These are phyloP conservation scores for Channa argus DNA, from an alignment of 2,113 vertebrate species.

Conservation along the genomic window DNA sequence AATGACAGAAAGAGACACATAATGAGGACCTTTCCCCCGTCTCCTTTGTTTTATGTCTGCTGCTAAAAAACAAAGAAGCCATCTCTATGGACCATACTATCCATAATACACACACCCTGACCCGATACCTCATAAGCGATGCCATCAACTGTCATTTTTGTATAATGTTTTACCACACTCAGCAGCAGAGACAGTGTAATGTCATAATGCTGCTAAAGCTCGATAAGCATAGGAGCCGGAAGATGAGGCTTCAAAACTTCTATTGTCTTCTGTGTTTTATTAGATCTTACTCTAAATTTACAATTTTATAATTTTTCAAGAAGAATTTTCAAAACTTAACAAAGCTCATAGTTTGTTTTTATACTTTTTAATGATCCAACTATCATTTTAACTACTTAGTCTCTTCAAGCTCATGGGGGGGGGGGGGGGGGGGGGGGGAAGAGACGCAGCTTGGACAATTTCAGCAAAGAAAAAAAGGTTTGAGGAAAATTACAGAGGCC, in stretches of 20 bases:
- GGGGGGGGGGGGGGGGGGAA: no score
- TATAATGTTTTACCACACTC: conserved; percentile 34
- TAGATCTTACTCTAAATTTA: no score
- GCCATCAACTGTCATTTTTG: conserved; percentile 54
- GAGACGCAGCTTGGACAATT: no score
- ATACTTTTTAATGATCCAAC: no score
- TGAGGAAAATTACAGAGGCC: no score
- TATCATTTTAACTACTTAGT: no score
- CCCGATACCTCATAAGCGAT: conserved; percentile 42
- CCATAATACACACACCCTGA: conserved; percentile 37
- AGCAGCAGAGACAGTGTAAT: conserved; percentile 4
- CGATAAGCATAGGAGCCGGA: not conserved
- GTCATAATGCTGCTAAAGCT: conserved; percentile 7
- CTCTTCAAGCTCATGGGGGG: no score
- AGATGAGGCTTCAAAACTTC: not conserved
- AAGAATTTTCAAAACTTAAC: no score
- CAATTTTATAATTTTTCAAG: no score
- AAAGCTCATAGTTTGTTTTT: no score
- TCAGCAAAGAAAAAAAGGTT: no score
- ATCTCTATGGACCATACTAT: conserved; percentile 44
- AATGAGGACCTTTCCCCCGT: conserved; percentile 19
- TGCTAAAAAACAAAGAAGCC: conserved; percentile 57
- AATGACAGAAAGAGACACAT: conserved; percentile 39
- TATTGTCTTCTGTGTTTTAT: no score
- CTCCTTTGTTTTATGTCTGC: conserved; percentile 68